Evolutionary conservation across 2,113 vertebrate species (phyloP), one percentile per base, ranked within the genome.

Genomic region (Malurus elegans): DNA sequence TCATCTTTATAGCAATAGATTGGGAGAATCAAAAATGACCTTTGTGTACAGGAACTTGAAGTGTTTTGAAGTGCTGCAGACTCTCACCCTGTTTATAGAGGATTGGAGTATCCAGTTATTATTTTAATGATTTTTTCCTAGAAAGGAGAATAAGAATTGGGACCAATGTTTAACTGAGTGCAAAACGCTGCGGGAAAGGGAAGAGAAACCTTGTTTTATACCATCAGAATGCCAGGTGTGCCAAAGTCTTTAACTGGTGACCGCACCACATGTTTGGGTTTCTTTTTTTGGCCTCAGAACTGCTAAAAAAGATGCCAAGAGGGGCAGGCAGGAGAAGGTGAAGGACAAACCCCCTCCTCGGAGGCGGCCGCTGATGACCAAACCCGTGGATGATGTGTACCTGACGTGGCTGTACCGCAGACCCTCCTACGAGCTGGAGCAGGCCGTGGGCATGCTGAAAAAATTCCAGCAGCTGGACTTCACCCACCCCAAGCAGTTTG

Each of bases 301-400:
- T 17, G 74, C 57, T 50, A 94, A 87, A 14, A 97, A 84, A 48
- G 53, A 32, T 6, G 91, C 87, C n/a, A 94, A 36, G 61, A 70
- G 20, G 45, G 32, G 57, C 50, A 98, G 98, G 96, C 51, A 85
- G 23, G 97, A 97, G 92, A 95, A 97, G 89, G 24, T 36, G 48
- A 93, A 88, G 64, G 96, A 44, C 82, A 97, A 97, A 9, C 67
- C 96, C 4, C 95, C 86, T 0, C 7, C 12, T 1, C 88, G 42
- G 60, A 84, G 95, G 86, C 70, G 98, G 7, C 97, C 79, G 4
- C 98, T 98, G 50, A 94, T 98, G 21, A 97, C 96, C 95, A 93
- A 82, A 6, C 98, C 99, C 0, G 96, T 97, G 76, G 98, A 99
- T 18, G 99, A 99, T 13, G 99, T 99, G 15, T 99, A 99, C 84